Percentiles rank a stretch among this genome's conserved stretches.
phyloP scores from a whole-genome alignment of 2,113 vertebrate genomes.

The Macaca fascicularis region T2T-MFA8v1.1 NC_088386.1:108631501-108632000 shows the following conservation, averaged over 20 bases:
- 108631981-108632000: not conserved
- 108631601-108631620: not conserved
- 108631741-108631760: not conserved
- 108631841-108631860: not conserved
- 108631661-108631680: not conserved
- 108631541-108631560: too few species aligned
- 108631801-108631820: not conserved
- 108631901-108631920: not conserved
- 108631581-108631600: too few species aligned
- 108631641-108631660: not conserved
- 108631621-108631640: not conserved
- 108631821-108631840: not conserved
- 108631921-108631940: not conserved
- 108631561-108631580: too few species aligned
- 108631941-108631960: not conserved
- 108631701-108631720: not conserved
- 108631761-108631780: not conserved
- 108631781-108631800: not conserved
- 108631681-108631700: slow-evolving; percentile 35
- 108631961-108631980: not conserved
- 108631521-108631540: too few species aligned
- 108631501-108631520: too few species aligned
- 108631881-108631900: not conserved
- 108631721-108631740: not conserved
- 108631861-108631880: not conserved